These are phyloP conservation scores for Zaprionus vittiger DNA, from an alignment of 1,140 invertebrate species.

Conservation along the genomic window DNA sequence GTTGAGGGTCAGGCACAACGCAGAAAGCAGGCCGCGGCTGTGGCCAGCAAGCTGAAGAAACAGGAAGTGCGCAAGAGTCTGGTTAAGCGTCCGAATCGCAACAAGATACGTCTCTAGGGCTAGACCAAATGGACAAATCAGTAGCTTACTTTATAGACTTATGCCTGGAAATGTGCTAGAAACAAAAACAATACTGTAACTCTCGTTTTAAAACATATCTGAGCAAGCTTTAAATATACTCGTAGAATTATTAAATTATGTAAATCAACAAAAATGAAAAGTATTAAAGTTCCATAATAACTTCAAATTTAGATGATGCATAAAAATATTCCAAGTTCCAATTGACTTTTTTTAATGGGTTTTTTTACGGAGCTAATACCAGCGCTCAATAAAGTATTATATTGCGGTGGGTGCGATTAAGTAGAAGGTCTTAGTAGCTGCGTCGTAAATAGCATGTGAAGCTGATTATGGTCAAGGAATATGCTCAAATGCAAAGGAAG, in stretches of 20 bases:
- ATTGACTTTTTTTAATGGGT: too few species aligned
- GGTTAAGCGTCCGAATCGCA: conserved; percentile 66
- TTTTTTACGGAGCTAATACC: too few species aligned
- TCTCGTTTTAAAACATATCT: neutral
- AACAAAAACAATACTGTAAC: neutral
- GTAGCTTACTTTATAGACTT: neutral
- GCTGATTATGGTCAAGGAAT: too few species aligned
- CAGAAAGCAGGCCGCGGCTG: conserved; percentile 41
- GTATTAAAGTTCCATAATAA: neutral
- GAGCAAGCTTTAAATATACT: neutral
- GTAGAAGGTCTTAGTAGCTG: too few species aligned
- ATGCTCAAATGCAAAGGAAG: too few species aligned
- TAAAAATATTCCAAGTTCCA: too few species aligned
- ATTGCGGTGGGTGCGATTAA: too few species aligned
- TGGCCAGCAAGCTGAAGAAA: conserved; percentile 33
- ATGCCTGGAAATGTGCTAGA: neutral
- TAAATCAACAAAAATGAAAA: neutral
- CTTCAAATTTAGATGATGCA: too few species aligned
- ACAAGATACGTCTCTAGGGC: conserved; percentile 66
- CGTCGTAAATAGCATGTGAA: too few species aligned
- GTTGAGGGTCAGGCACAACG: conserved; percentile 28
- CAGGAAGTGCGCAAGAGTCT: conserved; percentile 59
- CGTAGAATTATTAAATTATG: neutral
- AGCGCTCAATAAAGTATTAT: too few species aligned
- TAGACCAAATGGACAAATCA: neutral